Base-by-base conservation (phyloP, 2,113 vertebrate species). In the Halcyon senegalensis region DNA sequence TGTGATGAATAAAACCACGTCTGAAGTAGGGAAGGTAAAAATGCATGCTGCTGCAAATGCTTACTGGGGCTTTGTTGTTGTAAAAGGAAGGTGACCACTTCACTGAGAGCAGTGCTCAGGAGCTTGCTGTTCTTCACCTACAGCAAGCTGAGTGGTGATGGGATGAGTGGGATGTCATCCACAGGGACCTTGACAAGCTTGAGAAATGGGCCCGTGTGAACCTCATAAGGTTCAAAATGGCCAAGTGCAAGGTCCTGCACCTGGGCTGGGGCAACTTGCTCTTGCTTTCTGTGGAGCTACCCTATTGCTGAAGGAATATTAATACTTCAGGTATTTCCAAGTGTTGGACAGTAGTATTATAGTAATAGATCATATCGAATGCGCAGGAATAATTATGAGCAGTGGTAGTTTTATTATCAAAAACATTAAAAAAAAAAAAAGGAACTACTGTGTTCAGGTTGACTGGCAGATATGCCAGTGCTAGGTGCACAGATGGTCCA, bases 1-100 rank as follows among this genome's bases (percentile, higher is more conserved):
- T 93, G 66, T 89, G 90, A 87, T 76, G 72, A 90, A 58, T 84
- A 90, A 96, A 96, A 84, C 66, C 84, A 91, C 60, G 51, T 80
- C 73, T 79, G 66, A 93, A 89, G 68, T 11, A 41, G 10, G 41
- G 87, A 87, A 90, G 30, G 63, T 81, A 20, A 84, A 73, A 90
- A 33, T n/a, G 18, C 4, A 3, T 23, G 5, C 37, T 81, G 53
- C 72, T 93, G 51, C 67, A 59, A 68, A 53, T 50, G 11, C 21
- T 16, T 59, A 8, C 21, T 84, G 50, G 28, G 55, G 13, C 37
- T 79, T 92, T 6, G 1, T 30, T 20, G 17, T 31, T 59, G 30
- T 64, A 37, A 63, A 86, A 80, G 2, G 10, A 67, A 51, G 46
- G 48, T 56, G 64, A 63, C 20, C 5, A 2, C 46, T 86, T 77